phyloP scores from a whole-genome alignment of 1,140 invertebrate genomes.

The Drosophila guanche region DNA sequence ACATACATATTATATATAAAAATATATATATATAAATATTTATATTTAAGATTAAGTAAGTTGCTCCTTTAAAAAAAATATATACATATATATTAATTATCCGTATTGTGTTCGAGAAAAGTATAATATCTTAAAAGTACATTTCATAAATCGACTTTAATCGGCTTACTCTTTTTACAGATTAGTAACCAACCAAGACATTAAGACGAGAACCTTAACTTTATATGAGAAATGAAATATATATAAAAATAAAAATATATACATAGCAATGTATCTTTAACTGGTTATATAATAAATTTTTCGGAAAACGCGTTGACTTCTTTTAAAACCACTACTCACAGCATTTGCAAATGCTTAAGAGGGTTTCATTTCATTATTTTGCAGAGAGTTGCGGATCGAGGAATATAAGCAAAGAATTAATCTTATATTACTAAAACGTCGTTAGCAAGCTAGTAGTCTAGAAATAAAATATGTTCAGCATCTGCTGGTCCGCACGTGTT shows the following conservation, averaged over 20 bases:
- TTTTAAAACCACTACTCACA: too few species aligned
- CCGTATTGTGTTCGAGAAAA: conserved; percentile 73
- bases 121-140: conserved; percentile 62
- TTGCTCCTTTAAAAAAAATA: conserved; percentile 14
- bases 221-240: conserved; percentile 64
- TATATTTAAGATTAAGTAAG: conserved; percentile 36
- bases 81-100: conserved; percentile 56
- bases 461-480: too few species aligned
- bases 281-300: conserved; percentile 71
- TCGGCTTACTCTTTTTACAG: conserved; percentile 48
- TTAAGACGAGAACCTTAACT: conserved; percentile 46
- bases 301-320: conserved; percentile 29
- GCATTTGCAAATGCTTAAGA: too few species aligned
- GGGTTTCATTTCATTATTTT: too few species aligned
- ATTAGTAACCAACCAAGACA: conserved; percentile 33
- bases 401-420: too few species aligned
- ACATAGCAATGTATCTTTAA: conserved; percentile 49
- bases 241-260: conserved; percentile 44
- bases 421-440: too few species aligned
- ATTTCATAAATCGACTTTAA: conserved; percentile 60
- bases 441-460: too few species aligned
- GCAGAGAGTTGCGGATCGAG: too few species aligned
- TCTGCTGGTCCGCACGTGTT: too few species aligned
- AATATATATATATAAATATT: conserved; percentile 16
- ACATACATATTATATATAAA: conserved; percentile 21